Conservation (phyloP, 2,888 invertebrate genomes). For the Lacanobia wlatinum region DNA sequence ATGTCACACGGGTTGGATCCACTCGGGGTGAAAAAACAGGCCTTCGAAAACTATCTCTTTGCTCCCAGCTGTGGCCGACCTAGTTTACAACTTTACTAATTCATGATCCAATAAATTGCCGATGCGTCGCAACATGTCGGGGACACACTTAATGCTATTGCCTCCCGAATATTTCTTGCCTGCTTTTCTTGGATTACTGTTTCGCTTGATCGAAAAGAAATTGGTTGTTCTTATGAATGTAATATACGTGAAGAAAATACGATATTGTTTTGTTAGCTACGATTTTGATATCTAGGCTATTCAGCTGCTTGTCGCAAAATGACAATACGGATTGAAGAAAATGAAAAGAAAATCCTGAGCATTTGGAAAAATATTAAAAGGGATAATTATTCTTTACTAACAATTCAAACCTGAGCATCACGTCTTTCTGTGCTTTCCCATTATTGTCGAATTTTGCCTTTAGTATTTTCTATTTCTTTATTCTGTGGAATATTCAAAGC, state of each 20-base stretch:
- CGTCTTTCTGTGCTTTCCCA: too few relatives aligned
- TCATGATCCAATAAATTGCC: slow-evolving; percentile 75
- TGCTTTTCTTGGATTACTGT: slow-evolving; percentile 41
- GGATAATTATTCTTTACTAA: too few relatives aligned
- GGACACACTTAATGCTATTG: slow-evolving; percentile 52
- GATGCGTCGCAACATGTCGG: slow-evolving; percentile 64
- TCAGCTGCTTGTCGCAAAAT: not conserved
- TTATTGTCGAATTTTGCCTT: too few relatives aligned
- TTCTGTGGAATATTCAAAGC: not conserved
- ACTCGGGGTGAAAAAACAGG: slow-evolving; percentile 67
- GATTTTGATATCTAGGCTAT: not conserved
- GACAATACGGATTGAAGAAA: not conserved
- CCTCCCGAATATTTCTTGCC: slow-evolving; percentile 44
- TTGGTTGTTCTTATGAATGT: slow-evolving; percentile 22
- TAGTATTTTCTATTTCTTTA: not conserved
- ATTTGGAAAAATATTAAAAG: not conserved
- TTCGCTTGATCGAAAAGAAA: slow-evolving; percentile 32
- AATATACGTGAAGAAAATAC: slow-evolving; percentile 15
- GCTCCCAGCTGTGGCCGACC: slow-evolving; percentile 67
- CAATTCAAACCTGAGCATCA: too few relatives aligned
- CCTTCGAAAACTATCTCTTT: slow-evolving; percentile 70
- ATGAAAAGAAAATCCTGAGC: too few relatives aligned
- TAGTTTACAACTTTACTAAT: slow-evolving; percentile 78
- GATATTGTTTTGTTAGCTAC: slow-evolving; percentile 15
- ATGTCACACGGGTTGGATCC: slow-evolving; percentile 76